Evolutionary conservation across 2,888 invertebrate species (phyloP).

Genomic region (Dexiosoma caninum): DNA sequence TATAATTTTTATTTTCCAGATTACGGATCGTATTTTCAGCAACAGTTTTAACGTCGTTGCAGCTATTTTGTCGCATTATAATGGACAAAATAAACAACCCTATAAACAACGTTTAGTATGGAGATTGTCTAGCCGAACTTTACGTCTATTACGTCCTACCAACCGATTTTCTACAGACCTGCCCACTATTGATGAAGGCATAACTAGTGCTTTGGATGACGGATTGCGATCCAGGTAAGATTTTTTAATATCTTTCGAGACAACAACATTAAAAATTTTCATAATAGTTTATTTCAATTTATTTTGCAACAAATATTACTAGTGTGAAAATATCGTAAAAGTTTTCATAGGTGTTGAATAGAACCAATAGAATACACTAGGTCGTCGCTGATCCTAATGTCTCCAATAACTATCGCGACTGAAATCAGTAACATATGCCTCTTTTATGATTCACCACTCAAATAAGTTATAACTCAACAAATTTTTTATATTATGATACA

Average conservation of each 20-base stretch:
- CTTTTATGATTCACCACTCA: no score
- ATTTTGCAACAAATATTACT: no score
- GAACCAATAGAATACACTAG: no score
- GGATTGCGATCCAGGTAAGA: conserved; percentile 76
- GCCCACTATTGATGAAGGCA: conserved; percentile 86
- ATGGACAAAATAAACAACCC: conserved; percentile 83
- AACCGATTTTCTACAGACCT: conserved; percentile 85
- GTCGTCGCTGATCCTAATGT: no score
- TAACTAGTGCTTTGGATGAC: conserved; percentile 75
- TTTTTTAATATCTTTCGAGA: conserved; percentile 5
- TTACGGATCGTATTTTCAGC: conserved; percentile 83
- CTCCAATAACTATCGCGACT: no score
- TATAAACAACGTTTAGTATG: conserved; percentile 87
- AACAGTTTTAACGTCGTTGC: conserved; percentile 82
- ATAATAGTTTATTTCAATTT: no score
- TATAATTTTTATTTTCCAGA: conserved; percentile 78
- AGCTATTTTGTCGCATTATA: conserved; percentile 84
- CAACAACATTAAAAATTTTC: no score
- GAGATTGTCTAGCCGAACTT: conserved; percentile 85
- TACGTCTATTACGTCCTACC: conserved; percentile 84
- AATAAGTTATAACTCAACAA: no score
- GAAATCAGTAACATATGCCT: no score
- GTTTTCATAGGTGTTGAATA: no score
- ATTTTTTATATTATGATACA: no score
- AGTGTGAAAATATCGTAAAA: no score